Percentiles rank a stretch among this genome's conserved stretches.
Evolutionary conservation across 2,797 vertebrate species (phyloP).

Genomic region (Sciurus carolinensis): DNA sequence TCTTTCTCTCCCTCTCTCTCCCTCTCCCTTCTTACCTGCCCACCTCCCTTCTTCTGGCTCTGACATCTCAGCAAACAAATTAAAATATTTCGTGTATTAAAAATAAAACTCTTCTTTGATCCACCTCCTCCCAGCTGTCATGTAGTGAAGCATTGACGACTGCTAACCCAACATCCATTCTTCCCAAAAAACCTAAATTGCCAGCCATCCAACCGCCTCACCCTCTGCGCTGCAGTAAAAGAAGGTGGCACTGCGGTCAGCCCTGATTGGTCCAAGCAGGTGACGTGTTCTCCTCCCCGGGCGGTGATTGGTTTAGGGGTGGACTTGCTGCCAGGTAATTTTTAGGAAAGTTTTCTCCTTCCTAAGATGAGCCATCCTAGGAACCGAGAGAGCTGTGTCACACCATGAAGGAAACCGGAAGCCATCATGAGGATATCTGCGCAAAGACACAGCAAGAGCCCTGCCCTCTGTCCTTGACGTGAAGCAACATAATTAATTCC

Average conservation of each 20-base stretch:
- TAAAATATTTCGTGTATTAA: slow-evolving; percentile 22
- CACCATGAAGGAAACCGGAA: not conserved
- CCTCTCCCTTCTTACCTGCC: too few species aligned
- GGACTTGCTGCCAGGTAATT: not conserved
- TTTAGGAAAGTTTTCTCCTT: not conserved
- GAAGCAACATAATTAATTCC: not conserved
- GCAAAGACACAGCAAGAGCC: not conserved
- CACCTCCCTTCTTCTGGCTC: not conserved
- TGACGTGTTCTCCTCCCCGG: not conserved
- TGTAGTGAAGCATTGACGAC: not conserved
- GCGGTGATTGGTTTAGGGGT: not conserved
- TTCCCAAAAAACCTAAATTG: not conserved
- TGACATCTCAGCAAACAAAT: slow-evolving; percentile 37
- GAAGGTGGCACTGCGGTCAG: not conserved
- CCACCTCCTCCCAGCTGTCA: not conserved
- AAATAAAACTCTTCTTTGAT: slow-evolving; percentile 9
- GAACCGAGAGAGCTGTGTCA: not conserved
- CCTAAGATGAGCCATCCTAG: not conserved
- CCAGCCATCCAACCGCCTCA: not conserved
- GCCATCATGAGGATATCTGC: not conserved
- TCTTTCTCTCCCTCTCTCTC: not conserved
- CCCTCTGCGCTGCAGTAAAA: not conserved
- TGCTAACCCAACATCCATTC: not conserved
- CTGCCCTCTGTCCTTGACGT: not conserved
- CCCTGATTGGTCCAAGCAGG: not conserved